Percentiles rank a stretch among this genome's conserved stretches.
phyloP scores from a whole-genome alignment of 2,113 vertebrate genomes.

The Otolemur garnettii region DNA sequence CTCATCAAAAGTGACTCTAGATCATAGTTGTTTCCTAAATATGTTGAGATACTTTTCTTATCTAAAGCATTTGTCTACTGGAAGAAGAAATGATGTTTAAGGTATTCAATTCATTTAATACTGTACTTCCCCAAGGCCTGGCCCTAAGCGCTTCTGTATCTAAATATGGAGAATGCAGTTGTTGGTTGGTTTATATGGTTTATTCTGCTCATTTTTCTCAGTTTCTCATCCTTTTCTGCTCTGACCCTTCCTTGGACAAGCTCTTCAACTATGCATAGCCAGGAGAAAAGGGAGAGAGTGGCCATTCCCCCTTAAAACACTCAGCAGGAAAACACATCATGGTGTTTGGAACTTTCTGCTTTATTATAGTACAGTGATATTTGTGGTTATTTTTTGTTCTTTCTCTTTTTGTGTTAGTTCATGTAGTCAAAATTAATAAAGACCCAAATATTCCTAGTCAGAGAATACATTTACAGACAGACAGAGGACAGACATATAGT shows the following conservation, averaged over 20 bases:
- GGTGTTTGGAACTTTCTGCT: background rate
- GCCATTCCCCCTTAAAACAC: background rate
- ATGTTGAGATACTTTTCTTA: background rate
- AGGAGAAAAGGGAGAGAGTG: background rate
- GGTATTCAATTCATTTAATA: background rate
- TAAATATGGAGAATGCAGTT: background rate
- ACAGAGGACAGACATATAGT: background rate
- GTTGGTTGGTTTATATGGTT: no score
- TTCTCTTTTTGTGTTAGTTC: conserved; percentile 26
- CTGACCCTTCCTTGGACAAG: background rate
- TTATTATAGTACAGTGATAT: background rate
- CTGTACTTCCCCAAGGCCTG: background rate
- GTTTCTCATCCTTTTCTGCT: conserved; percentile 15
- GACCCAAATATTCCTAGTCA: background rate
- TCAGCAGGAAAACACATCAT: background rate
- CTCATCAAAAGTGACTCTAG: background rate
- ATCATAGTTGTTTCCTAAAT: conserved; percentile 7
- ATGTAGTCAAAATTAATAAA: conserved; percentile 39
- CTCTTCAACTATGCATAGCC: conserved; percentile 4
- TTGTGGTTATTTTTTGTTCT: conserved; percentile 19
- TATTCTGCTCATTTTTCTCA: background rate
- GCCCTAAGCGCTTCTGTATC: background rate
- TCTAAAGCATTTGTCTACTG: background rate
- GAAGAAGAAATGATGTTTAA: conserved; percentile 6
- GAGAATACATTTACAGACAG: background rate